Conservation (phyloP, 2,888 invertebrate species). For the Syrista parreyssii region DNA sequence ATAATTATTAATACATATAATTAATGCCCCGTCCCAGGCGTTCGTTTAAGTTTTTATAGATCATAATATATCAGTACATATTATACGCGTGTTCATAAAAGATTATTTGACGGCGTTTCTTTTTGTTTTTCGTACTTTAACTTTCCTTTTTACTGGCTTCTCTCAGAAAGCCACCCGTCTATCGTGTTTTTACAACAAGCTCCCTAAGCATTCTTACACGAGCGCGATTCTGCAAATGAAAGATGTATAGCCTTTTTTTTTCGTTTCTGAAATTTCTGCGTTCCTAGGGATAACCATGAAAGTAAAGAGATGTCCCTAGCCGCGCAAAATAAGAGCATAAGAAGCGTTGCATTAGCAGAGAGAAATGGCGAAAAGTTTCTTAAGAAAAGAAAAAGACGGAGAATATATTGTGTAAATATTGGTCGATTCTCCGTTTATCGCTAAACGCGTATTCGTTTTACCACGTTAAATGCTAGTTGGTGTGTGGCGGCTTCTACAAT, state of each 20-base stretch:
- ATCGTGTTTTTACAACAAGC: background rate
- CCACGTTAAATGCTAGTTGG: constrained; percentile 16
- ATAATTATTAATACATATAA: background rate
- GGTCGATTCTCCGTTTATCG: constrained; percentile 46
- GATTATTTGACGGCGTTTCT: background rate
- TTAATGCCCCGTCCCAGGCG: background rate
- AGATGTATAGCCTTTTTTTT: background rate
- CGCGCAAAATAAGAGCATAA: background rate
- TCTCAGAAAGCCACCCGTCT: background rate
- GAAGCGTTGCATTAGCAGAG: background rate
- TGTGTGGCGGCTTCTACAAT: constrained; percentile 18
- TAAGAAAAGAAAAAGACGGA: constrained; percentile 18
- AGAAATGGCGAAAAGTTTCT: background rate
- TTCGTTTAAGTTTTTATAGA: background rate
- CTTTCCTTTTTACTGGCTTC: background rate
- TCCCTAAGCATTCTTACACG: background rate
- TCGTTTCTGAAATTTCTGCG: background rate
- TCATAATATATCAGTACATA: background rate
- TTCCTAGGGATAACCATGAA: background rate
- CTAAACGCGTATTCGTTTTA: constrained; percentile 23
- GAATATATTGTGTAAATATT: constrained; percentile 55
- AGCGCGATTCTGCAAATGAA: background rate
- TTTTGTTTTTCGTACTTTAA: background rate
- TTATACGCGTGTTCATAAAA: background rate
- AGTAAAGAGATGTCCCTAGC: background rate